Evolutionary conservation across 2,113 vertebrate species (phyloP), one percentile per base, ranked within the genome.

Genomic region (Sapajus apella): DNA sequence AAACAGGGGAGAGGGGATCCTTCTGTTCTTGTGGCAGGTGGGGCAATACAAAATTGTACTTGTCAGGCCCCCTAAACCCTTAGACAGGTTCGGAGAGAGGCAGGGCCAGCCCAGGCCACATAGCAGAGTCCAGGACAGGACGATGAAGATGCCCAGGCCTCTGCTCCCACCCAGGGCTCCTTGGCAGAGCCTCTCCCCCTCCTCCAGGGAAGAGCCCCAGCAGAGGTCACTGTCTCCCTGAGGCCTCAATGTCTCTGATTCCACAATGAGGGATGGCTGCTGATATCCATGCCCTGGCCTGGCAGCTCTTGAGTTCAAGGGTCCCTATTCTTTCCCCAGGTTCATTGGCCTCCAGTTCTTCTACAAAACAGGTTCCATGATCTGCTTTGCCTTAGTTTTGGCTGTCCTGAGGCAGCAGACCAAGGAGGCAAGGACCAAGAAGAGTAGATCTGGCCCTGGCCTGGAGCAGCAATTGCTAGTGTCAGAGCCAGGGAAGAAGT

Each of bases 341-440:
- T 99, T 98, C 20, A 96, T 99, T 0, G 99, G 99, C 7, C 98
- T 99, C 21, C 99, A 99, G 97, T 84, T 98, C 13, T 98, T 99
- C 98, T 99, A 99, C 40, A 97, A 99, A 93, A 96, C 96, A 0
- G 98, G 98, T 0, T 97, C 98, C 0, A 98, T 99, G 68, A 83
- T 98, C 55, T 99, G 98, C 93, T 99, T 99, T 0, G 58, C 97
- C 85, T 96, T 98, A 0, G 98, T 99, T 75, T 98, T 98, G 0
- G 2, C 97, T 50, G 96, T 99, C 17, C 97, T 99, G 47, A 73
- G 97, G 17, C 96, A 96, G 72, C 98, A 98, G 75, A 96, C 98
- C 80, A 98, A 87, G 73, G 96, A 98, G 11, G 93, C 64, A 6
- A 35, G 7, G 12, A 1, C 66, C 75, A 85, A 88, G 61, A 56